Percentiles rank a stretch among this genome's conserved stretches.
Evolutionary conservation across 2,113 vertebrate genomes (phyloP).

Genomic region (Piprites chloris): DNA sequence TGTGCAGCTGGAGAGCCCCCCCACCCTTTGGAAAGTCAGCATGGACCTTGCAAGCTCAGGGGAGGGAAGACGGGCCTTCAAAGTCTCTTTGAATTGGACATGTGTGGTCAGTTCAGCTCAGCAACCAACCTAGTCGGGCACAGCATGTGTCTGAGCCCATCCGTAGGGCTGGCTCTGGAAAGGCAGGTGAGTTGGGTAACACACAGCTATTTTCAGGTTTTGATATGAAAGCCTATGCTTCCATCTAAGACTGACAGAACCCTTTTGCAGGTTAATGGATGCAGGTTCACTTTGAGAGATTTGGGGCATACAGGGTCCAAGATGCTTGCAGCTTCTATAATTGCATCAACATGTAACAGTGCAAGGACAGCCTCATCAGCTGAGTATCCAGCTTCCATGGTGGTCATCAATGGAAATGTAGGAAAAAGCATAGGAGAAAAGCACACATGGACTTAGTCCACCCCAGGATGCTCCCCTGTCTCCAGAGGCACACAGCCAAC

Average conservation of each 20-base stretch:
- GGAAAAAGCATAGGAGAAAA: neutral
- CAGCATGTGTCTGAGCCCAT: rapidly evolving
- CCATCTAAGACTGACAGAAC: neutral
- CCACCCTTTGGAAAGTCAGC: neutral
- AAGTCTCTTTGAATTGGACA: neutral
- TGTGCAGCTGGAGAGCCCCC: neutral
- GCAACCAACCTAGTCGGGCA: rapidly evolving
- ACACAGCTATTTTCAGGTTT: neutral
- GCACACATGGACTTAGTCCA: neutral
- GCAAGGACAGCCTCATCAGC: neutral
- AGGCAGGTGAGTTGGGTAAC: neutral
- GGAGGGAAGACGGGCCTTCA: neutral
- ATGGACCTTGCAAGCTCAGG: neutral
- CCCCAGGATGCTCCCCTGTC: neutral
- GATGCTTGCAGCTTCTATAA: neutral
- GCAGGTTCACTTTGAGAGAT: neutral
- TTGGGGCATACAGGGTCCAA: neutral
- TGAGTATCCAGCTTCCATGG: neutral
- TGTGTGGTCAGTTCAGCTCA: neutral
- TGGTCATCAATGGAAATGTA: neutral
- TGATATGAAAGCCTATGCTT: neutral
- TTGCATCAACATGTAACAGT: neutral
- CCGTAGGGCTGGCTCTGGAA: neutral
- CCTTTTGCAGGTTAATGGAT: neutral
- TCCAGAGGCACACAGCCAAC: neutral